Conservation (phyloP, 1,140 invertebrate genomes). For the Camponotus vicinus region DNA sequence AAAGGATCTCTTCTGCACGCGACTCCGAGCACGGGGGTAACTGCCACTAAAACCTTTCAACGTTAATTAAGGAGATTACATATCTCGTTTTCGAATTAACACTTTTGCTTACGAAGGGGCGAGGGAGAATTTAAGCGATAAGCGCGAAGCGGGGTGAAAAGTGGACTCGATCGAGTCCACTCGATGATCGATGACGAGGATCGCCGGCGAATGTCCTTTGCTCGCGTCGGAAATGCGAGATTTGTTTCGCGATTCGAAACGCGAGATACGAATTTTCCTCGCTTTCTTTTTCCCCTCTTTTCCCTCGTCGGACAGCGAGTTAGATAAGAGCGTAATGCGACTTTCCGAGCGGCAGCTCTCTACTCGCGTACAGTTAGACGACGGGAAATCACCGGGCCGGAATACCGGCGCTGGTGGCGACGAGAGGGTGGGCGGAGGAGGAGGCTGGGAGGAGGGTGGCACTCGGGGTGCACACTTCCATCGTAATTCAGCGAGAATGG, state of each 20-base stretch:
- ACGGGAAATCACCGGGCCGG: slow-evolving; percentile 57
- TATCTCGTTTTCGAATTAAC: neutral
- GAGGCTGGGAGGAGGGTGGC: neutral
- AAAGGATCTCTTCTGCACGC: neutral
- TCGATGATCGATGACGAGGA: neutral
- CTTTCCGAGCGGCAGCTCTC: neutral
- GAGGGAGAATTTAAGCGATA: neutral
- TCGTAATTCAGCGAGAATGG: slow-evolving; percentile 81
- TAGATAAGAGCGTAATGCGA: slow-evolving; percentile 50
- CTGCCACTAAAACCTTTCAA: neutral
- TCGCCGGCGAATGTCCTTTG: no score
- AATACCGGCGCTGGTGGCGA: slow-evolving; percentile 27
- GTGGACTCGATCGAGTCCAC: neutral
- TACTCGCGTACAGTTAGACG: slow-evolving; percentile 27
- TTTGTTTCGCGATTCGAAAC: neutral
- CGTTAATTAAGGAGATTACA: neutral
- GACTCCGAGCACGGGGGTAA: neutral
- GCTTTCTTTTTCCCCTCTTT: no score
- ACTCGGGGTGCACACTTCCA: slow-evolving; percentile 64
- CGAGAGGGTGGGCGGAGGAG: neutral
- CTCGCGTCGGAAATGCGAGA: neutral
- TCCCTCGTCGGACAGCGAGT: slow-evolving; percentile 3
- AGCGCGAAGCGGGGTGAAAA: neutral
- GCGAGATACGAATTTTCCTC: slow-evolving; percentile 24
- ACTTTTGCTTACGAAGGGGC: neutral